Percentiles rank a stretch among this genome's conserved stretches.
Conservation (phyloP, 2,797 vertebrate species). For the Propithecus perrieri region DNA sequence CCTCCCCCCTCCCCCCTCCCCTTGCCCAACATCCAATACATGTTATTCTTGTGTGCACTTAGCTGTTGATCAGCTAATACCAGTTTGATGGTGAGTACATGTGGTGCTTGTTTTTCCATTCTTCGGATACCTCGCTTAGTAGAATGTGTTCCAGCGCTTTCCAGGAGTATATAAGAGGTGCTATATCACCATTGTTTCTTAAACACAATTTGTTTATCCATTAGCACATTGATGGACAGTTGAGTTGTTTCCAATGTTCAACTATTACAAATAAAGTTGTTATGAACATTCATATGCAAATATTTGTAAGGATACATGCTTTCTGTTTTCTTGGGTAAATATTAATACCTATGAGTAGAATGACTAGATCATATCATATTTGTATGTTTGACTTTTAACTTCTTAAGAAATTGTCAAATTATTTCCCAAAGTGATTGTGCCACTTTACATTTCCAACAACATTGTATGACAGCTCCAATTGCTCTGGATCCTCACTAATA, state of each 20-base stretch:
- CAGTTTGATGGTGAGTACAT: too few species aligned
- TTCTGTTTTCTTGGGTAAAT: background rate
- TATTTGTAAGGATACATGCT: background rate
- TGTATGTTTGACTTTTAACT: constrained; percentile 8
- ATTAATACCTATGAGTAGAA: background rate
- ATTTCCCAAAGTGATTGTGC: background rate
- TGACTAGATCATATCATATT: background rate
- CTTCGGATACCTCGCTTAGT: too few species aligned
- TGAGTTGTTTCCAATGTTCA: background rate
- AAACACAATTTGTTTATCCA: background rate
- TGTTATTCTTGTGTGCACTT: too few species aligned
- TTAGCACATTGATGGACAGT: background rate
- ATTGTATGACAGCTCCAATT: background rate
- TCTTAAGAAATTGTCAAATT: background rate
- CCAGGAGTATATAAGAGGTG: too few species aligned
- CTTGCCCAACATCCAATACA: too few species aligned
- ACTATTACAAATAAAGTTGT: background rate
- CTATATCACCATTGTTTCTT: too few species aligned
- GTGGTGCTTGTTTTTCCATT: too few species aligned
- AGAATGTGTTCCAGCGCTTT: too few species aligned
- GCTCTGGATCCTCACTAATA: background rate
- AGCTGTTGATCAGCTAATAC: too few species aligned
- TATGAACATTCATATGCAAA: background rate
- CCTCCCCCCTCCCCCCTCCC: too few species aligned
- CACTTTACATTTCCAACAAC: background rate